Conservation (phyloP, 64 coral and sea anemone genomes). For the Pocillopora damicornis region DNA sequence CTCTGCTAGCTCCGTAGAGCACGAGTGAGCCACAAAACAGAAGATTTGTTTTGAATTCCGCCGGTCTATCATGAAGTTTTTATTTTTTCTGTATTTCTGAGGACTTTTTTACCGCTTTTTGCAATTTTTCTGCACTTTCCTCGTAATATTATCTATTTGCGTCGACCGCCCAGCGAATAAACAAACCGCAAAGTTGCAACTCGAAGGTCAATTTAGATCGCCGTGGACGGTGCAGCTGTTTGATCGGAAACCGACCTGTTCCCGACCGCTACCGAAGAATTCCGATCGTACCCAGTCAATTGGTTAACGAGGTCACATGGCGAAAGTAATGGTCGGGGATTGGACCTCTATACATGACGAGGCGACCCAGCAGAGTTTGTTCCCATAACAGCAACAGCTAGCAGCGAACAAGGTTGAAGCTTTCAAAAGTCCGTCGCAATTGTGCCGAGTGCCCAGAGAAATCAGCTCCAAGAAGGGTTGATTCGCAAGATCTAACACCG, state of each 20-base stretch:
- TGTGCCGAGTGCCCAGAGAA: slow-evolving; percentile 37
- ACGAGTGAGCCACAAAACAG: neutral
- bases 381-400: slow-evolving; percentile 51
- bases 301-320: slow-evolving; percentile 34
- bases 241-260: slow-evolving; percentile 15
- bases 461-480: slow-evolving; percentile 38
- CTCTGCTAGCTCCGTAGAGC: neutral
- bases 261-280: slow-evolving; percentile 5
- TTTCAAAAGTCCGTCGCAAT: neutral
- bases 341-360: slow-evolving; percentile 45
- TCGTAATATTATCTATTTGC: slow-evolving; percentile 12
- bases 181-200: slow-evolving; percentile 33
- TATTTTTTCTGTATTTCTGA: neutral
- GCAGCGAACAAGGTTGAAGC: slow-evolving; percentile 38
- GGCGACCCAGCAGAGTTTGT: slow-evolving; percentile 39
- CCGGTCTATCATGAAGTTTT: neutral
- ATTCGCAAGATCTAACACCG: slow-evolving; percentile 34
- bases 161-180: slow-evolving; percentile 15
- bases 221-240: slow-evolving; percentile 5
- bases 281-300: neutral
- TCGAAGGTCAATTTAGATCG: slow-evolving; percentile 3
- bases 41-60: neutral
- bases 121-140: neutral
- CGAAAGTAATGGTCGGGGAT: neutral
- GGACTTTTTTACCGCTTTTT: neutral